phyloP scores from a whole-genome alignment of 2,113 vertebrate genomes.

The Gasterosteus nipponicus region DNA sequence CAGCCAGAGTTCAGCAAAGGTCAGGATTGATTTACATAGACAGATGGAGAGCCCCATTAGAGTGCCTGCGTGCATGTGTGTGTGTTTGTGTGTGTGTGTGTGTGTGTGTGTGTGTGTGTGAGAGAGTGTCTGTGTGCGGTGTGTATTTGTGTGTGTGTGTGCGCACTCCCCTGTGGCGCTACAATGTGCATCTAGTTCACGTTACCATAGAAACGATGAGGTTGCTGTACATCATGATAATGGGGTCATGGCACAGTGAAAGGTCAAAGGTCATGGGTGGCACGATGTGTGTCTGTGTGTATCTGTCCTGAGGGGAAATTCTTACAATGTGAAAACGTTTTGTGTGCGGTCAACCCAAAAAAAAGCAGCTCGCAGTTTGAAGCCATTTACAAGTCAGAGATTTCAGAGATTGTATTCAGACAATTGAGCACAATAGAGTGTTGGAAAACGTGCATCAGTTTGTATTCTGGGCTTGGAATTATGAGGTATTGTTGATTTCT shows the following conservation, averaged over 20 bases:
- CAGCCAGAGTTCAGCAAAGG: slow-evolving; percentile 75
- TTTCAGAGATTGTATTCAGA: not conserved
- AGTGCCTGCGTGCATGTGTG: slow-evolving; percentile 28
- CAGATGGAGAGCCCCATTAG: slow-evolving; percentile 77
- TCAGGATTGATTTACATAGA: slow-evolving; percentile 79
- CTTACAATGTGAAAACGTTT: slow-evolving; percentile 30
- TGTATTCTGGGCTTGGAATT: not conserved
- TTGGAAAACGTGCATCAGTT: not conserved
- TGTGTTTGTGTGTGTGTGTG: slow-evolving; percentile 39
- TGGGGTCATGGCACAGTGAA: slow-evolving; percentile 69
- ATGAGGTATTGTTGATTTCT: not conserved
- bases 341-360: slow-evolving; percentile 18
- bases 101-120: slow-evolving; percentile 20
- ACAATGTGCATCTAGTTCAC: slow-evolving; percentile 58
- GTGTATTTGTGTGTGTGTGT: slow-evolving; percentile 28
- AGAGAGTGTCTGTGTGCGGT: slow-evolving; percentile 36
- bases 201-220: slow-evolving; percentile 76
- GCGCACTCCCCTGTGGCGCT: slow-evolving; percentile 47
- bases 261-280: slow-evolving; percentile 65
- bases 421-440: not conserved
- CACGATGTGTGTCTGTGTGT: slow-evolving; percentile 35
- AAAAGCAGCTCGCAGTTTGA: not conserved
- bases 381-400: slow-evolving; percentile 9
- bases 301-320: slow-evolving; percentile 40
- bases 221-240: slow-evolving; percentile 74